Percentiles rank a stretch among this genome's conserved stretches.
These are phyloP conservation scores for Pogonomyrmex barbatus DNA, from an alignment of 1,140 invertebrate species.

Conservation along the genomic window DNA sequence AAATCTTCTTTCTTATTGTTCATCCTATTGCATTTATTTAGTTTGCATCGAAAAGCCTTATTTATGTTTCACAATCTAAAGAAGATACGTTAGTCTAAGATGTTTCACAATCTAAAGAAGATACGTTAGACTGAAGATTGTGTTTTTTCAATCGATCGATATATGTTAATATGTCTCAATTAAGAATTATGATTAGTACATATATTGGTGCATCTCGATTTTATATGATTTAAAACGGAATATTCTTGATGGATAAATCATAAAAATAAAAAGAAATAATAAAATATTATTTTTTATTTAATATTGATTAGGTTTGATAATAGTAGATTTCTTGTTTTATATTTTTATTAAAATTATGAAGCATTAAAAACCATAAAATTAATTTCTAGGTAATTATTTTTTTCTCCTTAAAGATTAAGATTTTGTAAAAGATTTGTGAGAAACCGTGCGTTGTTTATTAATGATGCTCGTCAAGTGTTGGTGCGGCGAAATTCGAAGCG, in stretches of 20 bases:
- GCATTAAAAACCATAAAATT: not conserved
- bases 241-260: not conserved
- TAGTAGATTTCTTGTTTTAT: not conserved
- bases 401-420: not conserved
- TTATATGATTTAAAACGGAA: not conserved
- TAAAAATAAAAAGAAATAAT: not conserved
- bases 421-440: not conserved
- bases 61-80: not conserved
- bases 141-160: not conserved
- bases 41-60: conserved; percentile 10
- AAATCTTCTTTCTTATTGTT: conserved; percentile 37
- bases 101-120: not conserved
- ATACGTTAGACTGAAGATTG: not conserved
- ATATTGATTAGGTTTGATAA: not conserved
- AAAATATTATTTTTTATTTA: conserved; percentile 12
- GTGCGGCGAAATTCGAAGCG: conserved; percentile 25
- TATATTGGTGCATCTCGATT: not conserved
- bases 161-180: not conserved
- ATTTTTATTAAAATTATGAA: not conserved
- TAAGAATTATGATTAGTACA: not conserved
- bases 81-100: not conserved
- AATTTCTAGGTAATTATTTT: conserved; percentile 7
- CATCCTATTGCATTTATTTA: conserved; percentile 1
- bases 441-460: conserved; percentile 10
- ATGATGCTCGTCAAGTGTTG: conserved; percentile 6